Conservation (phyloP, 2,797 vertebrate genomes). For the Spheniscus humboldti region DNA sequence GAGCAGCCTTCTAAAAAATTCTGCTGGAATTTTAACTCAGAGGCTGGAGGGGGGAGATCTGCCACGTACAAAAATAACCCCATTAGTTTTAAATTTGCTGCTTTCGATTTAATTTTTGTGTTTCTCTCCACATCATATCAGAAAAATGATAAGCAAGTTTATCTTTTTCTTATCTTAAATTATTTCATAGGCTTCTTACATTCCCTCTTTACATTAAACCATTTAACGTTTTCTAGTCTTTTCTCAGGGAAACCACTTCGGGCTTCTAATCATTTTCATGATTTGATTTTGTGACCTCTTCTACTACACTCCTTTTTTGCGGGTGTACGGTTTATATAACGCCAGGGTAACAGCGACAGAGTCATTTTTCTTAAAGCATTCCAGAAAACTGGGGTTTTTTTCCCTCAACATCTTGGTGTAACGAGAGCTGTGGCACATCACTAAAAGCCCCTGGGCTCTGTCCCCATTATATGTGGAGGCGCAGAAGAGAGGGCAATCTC, state of each 20-base stretch:
- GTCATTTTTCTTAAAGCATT: neutral
- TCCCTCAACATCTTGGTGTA: neutral
- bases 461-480: neutral
- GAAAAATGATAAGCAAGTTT: neutral
- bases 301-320: neutral
- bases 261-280: neutral
- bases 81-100: neutral
- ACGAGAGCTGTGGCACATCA: fast-evolving
- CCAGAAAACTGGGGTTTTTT: neutral
- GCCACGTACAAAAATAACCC: constrained; percentile 21
- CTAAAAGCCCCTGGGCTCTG: neutral
- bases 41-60: neutral
- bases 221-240: neutral
- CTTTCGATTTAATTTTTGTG: neutral
- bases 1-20: constrained; percentile 16
- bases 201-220: neutral
- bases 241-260: neutral
- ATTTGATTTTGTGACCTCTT: neutral
- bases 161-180: neutral
- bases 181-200: neutral
- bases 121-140: neutral
- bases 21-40: neutral
- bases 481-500: neutral
- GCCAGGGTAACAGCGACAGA: neutral
- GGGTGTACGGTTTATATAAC: neutral